These are phyloP conservation scores for Chironomus striatipennis DNA, from an alignment of 1,140 invertebrate species.

Conservation along the genomic window DNA sequence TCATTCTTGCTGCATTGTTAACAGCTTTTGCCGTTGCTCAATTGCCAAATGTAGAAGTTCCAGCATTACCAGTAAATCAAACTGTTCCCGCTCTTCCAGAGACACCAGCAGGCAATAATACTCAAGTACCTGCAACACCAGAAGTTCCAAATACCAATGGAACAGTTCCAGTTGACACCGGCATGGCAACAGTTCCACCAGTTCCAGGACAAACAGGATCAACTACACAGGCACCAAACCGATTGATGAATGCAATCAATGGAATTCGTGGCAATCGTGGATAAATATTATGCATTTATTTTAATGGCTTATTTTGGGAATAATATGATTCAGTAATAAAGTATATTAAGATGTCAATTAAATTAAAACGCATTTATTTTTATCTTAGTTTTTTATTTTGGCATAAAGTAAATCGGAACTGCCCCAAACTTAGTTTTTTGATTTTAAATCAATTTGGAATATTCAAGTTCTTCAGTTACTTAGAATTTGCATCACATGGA, in stretches of 20 bases:
- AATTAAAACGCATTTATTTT: too few species aligned
- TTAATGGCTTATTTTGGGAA: too few species aligned
- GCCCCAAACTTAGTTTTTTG: too few species aligned
- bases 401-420: too few species aligned
- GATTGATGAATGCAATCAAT: not conserved
- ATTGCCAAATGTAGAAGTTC: not conserved
- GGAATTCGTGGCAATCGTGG: not conserved
- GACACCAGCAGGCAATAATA: not conserved
- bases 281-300: too few species aligned
- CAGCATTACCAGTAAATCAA: not conserved
- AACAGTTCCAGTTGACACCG: too few species aligned
- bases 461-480: too few species aligned
- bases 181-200: not conserved
- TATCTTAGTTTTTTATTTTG: too few species aligned
- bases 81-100: not conserved
- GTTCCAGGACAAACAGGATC: not conserved
- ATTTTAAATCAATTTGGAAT: too few species aligned
- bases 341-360: too few species aligned
- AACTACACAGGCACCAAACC: not conserved
- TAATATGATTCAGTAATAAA: too few species aligned
- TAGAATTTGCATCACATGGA: too few species aligned
- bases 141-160: not conserved
- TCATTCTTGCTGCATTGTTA: not conserved
- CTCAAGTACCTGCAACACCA: not conserved
- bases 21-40: not conserved